Evolutionary conservation across 2,113 vertebrate genomes (phyloP), one percentile per base, ranked within the genome.

Genomic region (Ageneiosus marmoratus): DNA sequence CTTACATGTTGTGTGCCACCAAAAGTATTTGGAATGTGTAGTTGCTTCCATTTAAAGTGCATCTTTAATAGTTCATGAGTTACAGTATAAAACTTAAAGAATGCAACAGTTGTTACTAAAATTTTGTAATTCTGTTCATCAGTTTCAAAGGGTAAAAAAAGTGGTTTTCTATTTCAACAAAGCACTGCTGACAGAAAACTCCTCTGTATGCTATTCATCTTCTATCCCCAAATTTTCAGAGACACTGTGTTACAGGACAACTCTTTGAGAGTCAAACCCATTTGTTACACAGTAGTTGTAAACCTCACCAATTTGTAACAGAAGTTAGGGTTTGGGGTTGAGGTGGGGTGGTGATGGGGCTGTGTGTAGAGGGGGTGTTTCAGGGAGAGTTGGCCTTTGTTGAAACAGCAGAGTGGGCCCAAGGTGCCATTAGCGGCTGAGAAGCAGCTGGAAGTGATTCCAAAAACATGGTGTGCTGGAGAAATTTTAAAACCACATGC

Each of bases 391-490:
- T 94, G 92, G 93, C 91, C 85, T 46, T 84, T 80, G 90, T 91
- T 93, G 84, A 92, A 92, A 92, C 90, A 88, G 89, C 90, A 89
- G 79, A 86, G 91, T 86, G 88, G 90, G 92, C 90, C 88, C 90
- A 91, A 94, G 92, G 93, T 94, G 90, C 83, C 76, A 90, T 94
- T 92, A 95, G 94, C 88, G 88, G 92, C 94, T 86, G 91, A 89
- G 91, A 90, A 94, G 92, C 95, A 98, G 96, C 96, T 99, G 96
- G 97, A 96, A 98, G 93, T 94, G 93, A 97, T 97, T 96, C 94
- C 89, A 92, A 91, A 91, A 94, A 94, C 92, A 90, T 88, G 91
- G 92, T 88, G 91, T 91, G 92, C 92, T 89, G 92, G 94, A 95
- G 92, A 92, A 93, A 92, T 94, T 95, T 94, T 88, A 93, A 96